phyloP scores from a whole-genome alignment of 1,140 invertebrate species.

The Helicoverpa zea region DNA sequence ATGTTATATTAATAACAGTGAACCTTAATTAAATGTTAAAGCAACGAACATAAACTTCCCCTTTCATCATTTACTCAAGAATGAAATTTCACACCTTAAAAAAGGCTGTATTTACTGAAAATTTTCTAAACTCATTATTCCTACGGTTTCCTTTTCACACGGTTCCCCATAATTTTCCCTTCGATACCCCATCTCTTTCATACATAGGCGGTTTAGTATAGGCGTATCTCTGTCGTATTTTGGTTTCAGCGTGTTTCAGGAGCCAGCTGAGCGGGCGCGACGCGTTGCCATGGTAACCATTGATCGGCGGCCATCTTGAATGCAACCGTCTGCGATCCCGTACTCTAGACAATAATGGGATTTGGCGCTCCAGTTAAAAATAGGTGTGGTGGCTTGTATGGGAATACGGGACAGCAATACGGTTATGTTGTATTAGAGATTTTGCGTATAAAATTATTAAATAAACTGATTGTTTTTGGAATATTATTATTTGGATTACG shows the following conservation, averaged over 20 bases:
- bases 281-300: conserved; percentile 82
- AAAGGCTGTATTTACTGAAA: conserved; percentile 3
- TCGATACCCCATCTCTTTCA: conserved; percentile 54
- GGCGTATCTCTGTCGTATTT: conserved; percentile 63
- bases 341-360: conserved; percentile 44
- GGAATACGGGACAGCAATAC: not conserved
- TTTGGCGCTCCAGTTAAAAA: conserved; percentile 37
- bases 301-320: conserved; percentile 82
- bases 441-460: no score
- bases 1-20: not conserved
- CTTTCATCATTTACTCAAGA: not conserved
- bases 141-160: conserved; percentile 52
- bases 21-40: not conserved
- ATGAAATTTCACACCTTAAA: conserved; percentile 12
- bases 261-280: conserved; percentile 74
- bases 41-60: not conserved
- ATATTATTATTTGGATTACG: not conserved
- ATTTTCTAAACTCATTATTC: conserved; percentile 53
- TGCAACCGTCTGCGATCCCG: conserved; percentile 77
- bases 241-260: conserved; percentile 73
- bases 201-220: conserved; percentile 41
- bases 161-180: conserved; percentile 20
- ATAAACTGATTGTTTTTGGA: not conserved
- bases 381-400: conserved; percentile 8
- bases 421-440: not conserved